phyloP scores from a whole-genome alignment of 2,113 vertebrate genomes.

The Dunckerocampus dactyliophorus region DNA sequence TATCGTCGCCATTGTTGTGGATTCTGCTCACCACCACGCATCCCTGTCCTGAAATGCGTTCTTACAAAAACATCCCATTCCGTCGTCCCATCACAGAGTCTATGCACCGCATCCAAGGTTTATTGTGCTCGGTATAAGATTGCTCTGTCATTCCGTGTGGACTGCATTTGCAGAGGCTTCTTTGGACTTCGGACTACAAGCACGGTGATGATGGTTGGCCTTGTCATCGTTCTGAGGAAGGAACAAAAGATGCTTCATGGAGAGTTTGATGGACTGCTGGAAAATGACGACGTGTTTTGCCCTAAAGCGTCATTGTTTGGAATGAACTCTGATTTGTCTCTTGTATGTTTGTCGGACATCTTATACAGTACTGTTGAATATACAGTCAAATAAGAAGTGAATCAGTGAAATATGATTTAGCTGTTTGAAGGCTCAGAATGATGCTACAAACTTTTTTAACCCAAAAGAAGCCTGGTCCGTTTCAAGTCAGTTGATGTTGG shows the following conservation, averaged over 20 bases:
- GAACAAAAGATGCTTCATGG: constrained; percentile 18
- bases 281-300: constrained; percentile 24
- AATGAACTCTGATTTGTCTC: constrained; percentile 40
- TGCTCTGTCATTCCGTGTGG: constrained; percentile 21
- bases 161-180: constrained; percentile 10
- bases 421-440: not conserved
- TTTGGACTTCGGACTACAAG: constrained; percentile 22
- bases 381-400: constrained; percentile 5
- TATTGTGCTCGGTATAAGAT: constrained; percentile 30
- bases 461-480: not conserved
- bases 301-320: constrained; percentile 35
- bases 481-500: no score
- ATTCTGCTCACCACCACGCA: constrained; percentile 15
- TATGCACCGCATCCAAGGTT: constrained; percentile 8
- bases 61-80: not conserved
- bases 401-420: not conserved
- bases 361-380: constrained; percentile 21
- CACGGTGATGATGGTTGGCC: not conserved
- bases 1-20: constrained; percentile 25
- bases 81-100: constrained; percentile 12
- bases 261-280: constrained; percentile 41
- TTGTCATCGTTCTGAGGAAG: not conserved
- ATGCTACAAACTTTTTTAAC: not conserved
- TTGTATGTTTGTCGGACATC: constrained; percentile 33
- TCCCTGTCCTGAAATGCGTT: constrained; percentile 3